Conservation (phyloP, 2,113 vertebrate species). For the Peromyscus californicus region DNA sequence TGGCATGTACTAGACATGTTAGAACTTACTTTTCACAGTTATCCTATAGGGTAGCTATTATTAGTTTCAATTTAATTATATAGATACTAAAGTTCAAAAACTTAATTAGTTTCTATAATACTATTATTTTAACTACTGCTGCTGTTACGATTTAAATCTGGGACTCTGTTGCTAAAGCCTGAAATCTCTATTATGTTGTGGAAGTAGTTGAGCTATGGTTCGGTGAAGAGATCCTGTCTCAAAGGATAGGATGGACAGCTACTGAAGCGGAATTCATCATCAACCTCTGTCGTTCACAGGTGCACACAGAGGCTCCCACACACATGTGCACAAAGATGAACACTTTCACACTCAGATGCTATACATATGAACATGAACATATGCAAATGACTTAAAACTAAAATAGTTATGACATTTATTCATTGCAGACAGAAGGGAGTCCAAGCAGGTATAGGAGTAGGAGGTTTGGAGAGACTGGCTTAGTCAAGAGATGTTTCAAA, state of each 20-base stretch:
- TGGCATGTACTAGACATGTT: neutral
- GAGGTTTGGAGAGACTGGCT: neutral
- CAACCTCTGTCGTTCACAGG: neutral
- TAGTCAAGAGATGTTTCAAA: neutral
- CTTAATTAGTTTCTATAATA: neutral
- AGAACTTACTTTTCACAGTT: neutral
- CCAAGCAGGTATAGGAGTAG: neutral
- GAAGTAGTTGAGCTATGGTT: neutral
- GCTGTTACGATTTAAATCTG: slow-evolving; percentile 7
- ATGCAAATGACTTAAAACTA: neutral
- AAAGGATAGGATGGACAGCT: neutral
- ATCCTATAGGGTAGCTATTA: neutral
- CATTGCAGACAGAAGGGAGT: neutral
- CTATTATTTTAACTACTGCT: neutral
- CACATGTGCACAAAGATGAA: neutral
- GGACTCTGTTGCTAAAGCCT: neutral
- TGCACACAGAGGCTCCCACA: neutral
- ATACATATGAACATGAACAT: neutral
- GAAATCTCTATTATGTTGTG: neutral
- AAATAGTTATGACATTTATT: neutral
- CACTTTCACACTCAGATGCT: neutral
- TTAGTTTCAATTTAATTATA: slow-evolving; percentile 32
- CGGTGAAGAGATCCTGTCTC: neutral
- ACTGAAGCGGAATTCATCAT: neutral
- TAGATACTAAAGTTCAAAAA: neutral